Evolutionary conservation across 2,888 invertebrate genomes (phyloP), one percentile per base, ranked within the genome.

Genomic region (Gastracanthus pulcherrimus): DNA sequence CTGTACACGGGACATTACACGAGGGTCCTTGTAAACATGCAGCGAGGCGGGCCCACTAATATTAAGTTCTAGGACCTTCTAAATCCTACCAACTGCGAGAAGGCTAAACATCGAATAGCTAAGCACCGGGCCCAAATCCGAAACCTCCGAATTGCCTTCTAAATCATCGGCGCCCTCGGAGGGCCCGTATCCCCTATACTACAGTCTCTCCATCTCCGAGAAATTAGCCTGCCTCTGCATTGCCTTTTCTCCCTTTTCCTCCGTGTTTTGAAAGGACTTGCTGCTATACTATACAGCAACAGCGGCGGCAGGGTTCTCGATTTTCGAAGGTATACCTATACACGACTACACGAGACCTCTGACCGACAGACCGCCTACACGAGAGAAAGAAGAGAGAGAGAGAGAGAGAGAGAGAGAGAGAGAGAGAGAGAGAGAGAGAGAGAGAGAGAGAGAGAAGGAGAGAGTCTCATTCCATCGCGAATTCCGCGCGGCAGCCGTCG

Each of bases 91-190:
- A n/a, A 23, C 55, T 16, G 41, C 16, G 55, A 4, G 7, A 19
- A 23, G 26, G 9, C 9, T 55, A 55, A 23, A 19, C 16, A 5
- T 1, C 16, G 5, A 2, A 45, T 1, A 51, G 51, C 6, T 26
- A 26, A 55, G 55, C 26, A 55, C 4, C 23, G 51, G 55, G n/a
- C 55, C 55, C 55, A 16, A 41, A 41, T 41, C 41, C 41, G 55
- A 55, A 55, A 62, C 34, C 62, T 62, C 31, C 60, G 60, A 67
- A 71, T 76, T 45, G 76, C 82, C 83, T 75, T 84, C 85, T 86
- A 87, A 88, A 88, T 88, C 87, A 86, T 87, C 84, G 87, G 84
- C 84, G 84, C 84, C 82, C 85, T 84, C 84, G 71, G 81, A 83
- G 84, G 83, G 66, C 69, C 76, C 5, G 9, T 4, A 26, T 1